Conservation (phyloP, 2,113 vertebrate species). For the Sebastes schlegelii region DNA sequence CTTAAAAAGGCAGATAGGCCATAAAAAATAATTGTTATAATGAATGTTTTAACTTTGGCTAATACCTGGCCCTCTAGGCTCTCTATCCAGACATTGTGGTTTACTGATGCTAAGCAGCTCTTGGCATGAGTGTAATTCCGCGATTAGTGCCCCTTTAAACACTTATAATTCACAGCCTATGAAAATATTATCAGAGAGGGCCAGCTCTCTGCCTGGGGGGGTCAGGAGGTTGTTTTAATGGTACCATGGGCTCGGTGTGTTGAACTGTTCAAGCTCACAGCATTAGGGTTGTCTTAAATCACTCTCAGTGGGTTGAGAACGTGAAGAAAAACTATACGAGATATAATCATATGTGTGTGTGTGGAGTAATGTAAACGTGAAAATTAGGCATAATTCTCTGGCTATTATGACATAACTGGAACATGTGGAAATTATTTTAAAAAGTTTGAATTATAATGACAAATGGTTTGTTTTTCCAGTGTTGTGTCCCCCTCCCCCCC, state of each 20-base stretch:
- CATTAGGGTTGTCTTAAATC: conserved; percentile 75
- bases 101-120: conserved; percentile 77
- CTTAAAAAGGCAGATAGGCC: conserved; percentile 59
- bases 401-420: conserved; percentile 63
- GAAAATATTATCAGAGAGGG: conserved; percentile 83
- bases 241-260: conserved; percentile 72
- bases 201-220: conserved; percentile 76
- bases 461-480: conserved; percentile 79
- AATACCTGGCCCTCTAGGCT: conserved; percentile 53
- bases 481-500: conserved; percentile 14
- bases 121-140: conserved; percentile 68
- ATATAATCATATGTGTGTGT: conserved; percentile 60
- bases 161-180: conserved; percentile 82
- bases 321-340: conserved; percentile 59
- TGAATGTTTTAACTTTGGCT: conserved; percentile 75
- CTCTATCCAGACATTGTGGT: conserved; percentile 67
- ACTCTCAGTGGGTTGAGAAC: conserved; percentile 59
- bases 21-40: conserved; percentile 76
- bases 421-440: conserved; percentile 81
- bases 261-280: conserved; percentile 63
- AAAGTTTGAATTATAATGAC: conserved; percentile 71
- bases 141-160: conserved; percentile 79
- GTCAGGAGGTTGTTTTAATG: conserved; percentile 78
- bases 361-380: conserved; percentile 70
- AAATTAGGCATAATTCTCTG: conserved; percentile 68